A percentile compares a stretch with the other conserved stretches of the same genome.
Conservation (phyloP, 2,797 vertebrate species). For the Sparidentex hasta region DNA sequence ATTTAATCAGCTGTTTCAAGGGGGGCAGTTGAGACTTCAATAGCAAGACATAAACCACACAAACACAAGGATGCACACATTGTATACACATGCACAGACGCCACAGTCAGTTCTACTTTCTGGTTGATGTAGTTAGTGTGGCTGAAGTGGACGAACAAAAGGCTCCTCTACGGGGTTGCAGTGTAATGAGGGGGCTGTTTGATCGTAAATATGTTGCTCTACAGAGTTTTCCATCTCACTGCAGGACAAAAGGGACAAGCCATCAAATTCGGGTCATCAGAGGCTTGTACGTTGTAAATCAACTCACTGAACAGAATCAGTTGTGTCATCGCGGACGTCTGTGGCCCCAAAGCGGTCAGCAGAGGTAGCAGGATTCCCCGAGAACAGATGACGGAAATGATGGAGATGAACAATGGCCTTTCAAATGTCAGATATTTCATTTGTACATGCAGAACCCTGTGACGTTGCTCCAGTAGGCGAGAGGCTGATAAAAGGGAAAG, state of each 20-base stretch:
- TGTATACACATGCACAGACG: slow-evolving; percentile 47
- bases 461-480: slow-evolving; percentile 49
- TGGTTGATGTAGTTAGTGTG: slow-evolving; percentile 80
- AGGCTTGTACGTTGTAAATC: slow-evolving; percentile 78
- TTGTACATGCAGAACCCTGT: slow-evolving; percentile 25
- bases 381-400: slow-evolving; percentile 24
- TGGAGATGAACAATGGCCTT: background rate
- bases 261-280: slow-evolving; percentile 87
- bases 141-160: slow-evolving; percentile 86
- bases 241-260: slow-evolving; percentile 84
- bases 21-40: slow-evolving; percentile 75
- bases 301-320: slow-evolving; percentile 82
- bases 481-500: background rate
- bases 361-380: slow-evolving; percentile 52
- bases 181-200: slow-evolving; percentile 86
- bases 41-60: slow-evolving; percentile 63
- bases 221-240: slow-evolving; percentile 86
- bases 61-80: slow-evolving; percentile 50
- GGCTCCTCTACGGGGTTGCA: slow-evolving; percentile 81
- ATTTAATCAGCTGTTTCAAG: slow-evolving; percentile 73
- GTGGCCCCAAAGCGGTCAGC: slow-evolving; percentile 54
- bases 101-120: slow-evolving; percentile 77
- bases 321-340: slow-evolving; percentile 75
- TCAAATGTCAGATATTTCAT: background rate
- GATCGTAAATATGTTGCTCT: slow-evolving; percentile 85